Percentiles rank a stretch among this genome's conserved stretches.
Conservation (phyloP, 2,113 vertebrate genomes). For the Excalfactoria chinensis region DNA sequence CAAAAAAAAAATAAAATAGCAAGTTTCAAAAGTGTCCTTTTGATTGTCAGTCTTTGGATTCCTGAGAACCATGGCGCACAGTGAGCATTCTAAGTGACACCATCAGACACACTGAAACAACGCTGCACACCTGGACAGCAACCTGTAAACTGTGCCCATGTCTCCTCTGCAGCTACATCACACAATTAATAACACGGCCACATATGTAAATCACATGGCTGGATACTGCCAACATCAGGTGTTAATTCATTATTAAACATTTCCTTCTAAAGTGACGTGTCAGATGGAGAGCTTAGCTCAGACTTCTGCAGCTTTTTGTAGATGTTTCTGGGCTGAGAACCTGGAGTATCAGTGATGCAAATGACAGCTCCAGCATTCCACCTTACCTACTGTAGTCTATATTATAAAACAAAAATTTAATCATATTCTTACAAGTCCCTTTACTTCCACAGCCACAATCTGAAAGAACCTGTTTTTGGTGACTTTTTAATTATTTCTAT, state of each 20-base stretch:
- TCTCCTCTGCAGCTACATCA: neutral
- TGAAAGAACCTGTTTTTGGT: neutral
- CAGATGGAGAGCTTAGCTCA: neutral
- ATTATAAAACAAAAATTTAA: neutral
- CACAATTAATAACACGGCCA: slow-evolving; percentile 8
- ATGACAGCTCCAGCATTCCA: neutral
- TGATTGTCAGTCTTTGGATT: neutral
- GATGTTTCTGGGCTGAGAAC: neutral
- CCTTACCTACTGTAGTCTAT: neutral
- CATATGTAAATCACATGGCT: neutral
- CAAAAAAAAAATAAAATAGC: too few relatives aligned
- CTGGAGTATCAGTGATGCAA: neutral
- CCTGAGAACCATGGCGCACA: neutral
- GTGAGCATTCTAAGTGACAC: rapidly evolving
- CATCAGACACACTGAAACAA: neutral
- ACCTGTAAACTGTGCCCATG: neutral
- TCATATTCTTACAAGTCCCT: neutral
- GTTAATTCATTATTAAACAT: neutral
- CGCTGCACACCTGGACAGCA: neutral
- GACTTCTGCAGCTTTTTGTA: neutral
- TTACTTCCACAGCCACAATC: neutral
- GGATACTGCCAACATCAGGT: neutral
- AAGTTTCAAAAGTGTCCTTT: neutral
- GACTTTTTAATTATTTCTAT: neutral
- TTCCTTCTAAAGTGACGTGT: neutral